Percentiles rank a stretch among this genome's conserved stretches.
Evolutionary conservation across 2,113 vertebrate species (phyloP).

Genomic region (Nicator chloris): DNA sequence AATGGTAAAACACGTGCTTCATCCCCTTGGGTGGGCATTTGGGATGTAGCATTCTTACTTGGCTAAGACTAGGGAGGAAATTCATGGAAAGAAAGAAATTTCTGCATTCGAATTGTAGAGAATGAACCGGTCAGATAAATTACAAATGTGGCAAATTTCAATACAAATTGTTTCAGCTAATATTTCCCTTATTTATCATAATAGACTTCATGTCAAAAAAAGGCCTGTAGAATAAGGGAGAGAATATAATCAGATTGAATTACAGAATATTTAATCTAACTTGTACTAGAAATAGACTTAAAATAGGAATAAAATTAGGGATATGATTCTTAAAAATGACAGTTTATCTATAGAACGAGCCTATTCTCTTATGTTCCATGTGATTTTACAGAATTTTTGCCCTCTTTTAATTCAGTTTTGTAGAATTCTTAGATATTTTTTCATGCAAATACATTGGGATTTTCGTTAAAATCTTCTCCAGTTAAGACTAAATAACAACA

Average conservation of each 20-base stretch:
- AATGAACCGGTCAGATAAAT: background rate
- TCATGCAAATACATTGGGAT: background rate
- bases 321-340: background rate
- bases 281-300: background rate
- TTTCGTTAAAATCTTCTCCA: background rate
- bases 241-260: background rate
- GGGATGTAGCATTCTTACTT: background rate
- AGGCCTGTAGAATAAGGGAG: background rate
- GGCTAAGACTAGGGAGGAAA: background rate
- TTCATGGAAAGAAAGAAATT: background rate
- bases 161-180: background rate
- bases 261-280: background rate
- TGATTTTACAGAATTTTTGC: background rate
- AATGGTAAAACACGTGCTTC: background rate
- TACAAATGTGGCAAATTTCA: background rate
- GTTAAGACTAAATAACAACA: background rate
- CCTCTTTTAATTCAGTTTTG: background rate
- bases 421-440: background rate
- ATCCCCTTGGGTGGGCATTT: constrained; percentile 25
- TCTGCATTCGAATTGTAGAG: background rate
- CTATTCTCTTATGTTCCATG: background rate
- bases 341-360: background rate
- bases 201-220: background rate
- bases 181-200: background rate
- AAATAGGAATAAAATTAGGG: background rate